These are phyloP conservation scores for Cuculus canorus DNA, from an alignment of 2,797 vertebrate species.

Conservation along the genomic window DNA sequence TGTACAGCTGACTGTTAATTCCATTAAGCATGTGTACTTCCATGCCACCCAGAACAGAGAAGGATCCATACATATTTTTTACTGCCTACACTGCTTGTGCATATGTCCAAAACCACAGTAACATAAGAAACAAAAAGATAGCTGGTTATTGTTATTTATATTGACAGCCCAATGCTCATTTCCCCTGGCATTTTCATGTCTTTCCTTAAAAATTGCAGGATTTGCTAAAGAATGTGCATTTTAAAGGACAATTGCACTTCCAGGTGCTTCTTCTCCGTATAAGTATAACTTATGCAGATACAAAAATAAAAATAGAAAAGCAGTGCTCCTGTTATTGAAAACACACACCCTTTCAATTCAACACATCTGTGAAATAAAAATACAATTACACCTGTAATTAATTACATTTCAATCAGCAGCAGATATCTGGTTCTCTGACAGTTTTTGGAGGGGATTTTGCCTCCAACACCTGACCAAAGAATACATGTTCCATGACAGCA, in stretches of 20 bases:
- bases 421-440: slow-evolving; percentile 39
- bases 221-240: neutral
- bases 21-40: neutral
- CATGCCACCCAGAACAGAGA: neutral
- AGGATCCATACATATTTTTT: neutral
- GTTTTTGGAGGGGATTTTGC: slow-evolving; percentile 62
- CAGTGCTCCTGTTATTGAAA: neutral
- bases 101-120: neutral
- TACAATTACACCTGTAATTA: neutral
- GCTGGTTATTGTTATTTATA: neutral
- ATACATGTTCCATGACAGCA: neutral
- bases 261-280: neutral
- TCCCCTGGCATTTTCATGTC: neutral
- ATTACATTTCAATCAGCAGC: slow-evolving; percentile 43
- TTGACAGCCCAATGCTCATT: neutral
- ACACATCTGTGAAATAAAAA: neutral
- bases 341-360: neutral
- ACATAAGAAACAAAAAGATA: neutral
- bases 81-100: neutral
- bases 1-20: neutral
- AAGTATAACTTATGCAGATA: neutral
- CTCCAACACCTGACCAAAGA: neutral
- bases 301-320: neutral
- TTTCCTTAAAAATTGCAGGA: neutral
- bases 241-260: neutral